Evolutionary conservation across 2,113 vertebrate genomes (phyloP), one percentile per base, ranked within the genome.

Genomic region (Edolisoma coerulescens): DNA sequence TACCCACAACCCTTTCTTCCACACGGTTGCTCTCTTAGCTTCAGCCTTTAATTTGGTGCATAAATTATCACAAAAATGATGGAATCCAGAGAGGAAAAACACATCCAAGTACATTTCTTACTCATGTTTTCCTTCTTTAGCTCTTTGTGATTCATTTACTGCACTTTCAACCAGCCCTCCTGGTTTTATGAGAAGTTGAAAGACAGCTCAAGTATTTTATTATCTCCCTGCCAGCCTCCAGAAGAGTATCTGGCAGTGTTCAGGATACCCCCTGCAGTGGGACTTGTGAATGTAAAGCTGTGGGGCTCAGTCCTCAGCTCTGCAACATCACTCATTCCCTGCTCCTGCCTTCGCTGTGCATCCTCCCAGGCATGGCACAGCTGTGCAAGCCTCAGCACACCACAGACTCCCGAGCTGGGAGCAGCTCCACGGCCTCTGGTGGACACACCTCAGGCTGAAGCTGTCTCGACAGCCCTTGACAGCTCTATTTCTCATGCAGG

Each of bases 321-420:
- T 52, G 16, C 7, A 2, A 4, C 39, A 54, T 69, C 50, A 4
- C 47, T 77, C 50, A 49, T 32, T 5, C 21, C 19, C 27, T 33
- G 37, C 42, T 79, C 37, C 37, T 57, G 49, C 23, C 39, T 39
- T n/a, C 5, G 27, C 82, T 50, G 39, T 0, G 1, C 9, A 2
- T 23, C 16, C 30, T 45, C 22, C n/a, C 4, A 1, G 60, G 59
- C 39, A 47, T 1, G 24, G 30, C 67, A 54, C 59, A 74, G 67
- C 79, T 81, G 54, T 42, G 80, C 60, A 81, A 70, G 67, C 42
- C 68, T 41, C 47, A 44, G 28, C 1, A 0, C 10, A 4, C 11
- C 7, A 0, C 61, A 20, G 59, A 6, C 19, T 35, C 44, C 13
- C 0, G 0, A 11, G 24, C 28, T 23, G 1, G 1, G 20, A 76